Conservation (phyloP, 2,113 vertebrate species). For the Corydoras sp. region DNA sequence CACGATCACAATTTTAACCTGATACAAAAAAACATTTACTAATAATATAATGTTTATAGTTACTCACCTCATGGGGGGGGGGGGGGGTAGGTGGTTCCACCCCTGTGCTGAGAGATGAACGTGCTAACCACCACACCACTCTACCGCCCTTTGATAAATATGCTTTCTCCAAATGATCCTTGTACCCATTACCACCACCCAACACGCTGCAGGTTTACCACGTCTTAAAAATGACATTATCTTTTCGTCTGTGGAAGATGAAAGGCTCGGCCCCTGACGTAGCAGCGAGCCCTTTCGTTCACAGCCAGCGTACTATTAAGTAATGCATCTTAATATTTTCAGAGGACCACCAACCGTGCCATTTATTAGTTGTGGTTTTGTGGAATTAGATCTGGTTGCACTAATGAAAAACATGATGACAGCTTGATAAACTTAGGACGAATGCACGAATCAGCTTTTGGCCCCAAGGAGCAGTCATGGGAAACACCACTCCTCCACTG, state of each 20-base stretch:
- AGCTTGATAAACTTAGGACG: background rate
- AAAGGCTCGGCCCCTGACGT: slow-evolving; percentile 5
- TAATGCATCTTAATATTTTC: background rate
- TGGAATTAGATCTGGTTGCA: background rate
- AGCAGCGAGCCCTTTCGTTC: background rate
- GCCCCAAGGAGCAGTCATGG: background rate
- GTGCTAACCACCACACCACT: no score
- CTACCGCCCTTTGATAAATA: no score
- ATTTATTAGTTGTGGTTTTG: slow-evolving; percentile 1
- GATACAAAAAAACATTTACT: no score
- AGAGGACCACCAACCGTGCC: background rate
- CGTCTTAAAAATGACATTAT: slow-evolving; percentile 5
- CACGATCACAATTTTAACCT: no score
- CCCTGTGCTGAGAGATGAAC: no score
- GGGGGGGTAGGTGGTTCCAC: no score
- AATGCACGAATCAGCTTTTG: background rate
- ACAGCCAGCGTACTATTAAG: background rate
- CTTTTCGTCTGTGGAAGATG: background rate
- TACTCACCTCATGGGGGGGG: no score
- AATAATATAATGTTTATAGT: no score
- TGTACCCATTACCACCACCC: no score
- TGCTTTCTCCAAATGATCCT: no score
- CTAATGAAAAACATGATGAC: slow-evolving; percentile 8
- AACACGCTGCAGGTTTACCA: no score
- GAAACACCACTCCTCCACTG: background rate